Base-by-base conservation (phyloP, 92 coral and sea anemone species). In the Bergia sp. region DNA sequence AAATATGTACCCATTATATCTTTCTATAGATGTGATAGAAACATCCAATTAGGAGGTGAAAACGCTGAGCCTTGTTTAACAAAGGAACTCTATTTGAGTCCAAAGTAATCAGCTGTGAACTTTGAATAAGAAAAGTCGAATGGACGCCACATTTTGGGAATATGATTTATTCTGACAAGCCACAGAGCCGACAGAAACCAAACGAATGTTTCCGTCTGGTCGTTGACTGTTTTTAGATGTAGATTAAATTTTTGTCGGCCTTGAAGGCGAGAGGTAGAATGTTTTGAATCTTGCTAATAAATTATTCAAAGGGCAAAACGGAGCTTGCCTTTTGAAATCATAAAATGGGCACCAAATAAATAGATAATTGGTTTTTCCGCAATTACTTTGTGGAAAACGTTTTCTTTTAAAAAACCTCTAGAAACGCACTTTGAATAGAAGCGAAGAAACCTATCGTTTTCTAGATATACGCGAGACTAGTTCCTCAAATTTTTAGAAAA, bases 271-370 rank as follows among this genome's bases (percentile, higher is more conserved):
- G 43, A 45, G 21, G 10, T 58, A 71, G 79, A 71, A 20, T 82
- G 86, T 82, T 82, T 82, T 82, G 76, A 82, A 67, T 67, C 42
- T 42, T 6, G 39, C 79, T 84, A 69, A 84, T 84, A 50, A 69
- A 84, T 84, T 84, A 84, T 84, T 84, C 87, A 84, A 47, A 67
- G 64, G 4, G 36, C 87, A 84, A 47, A 84, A 69, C 87, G 78
- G 87, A 71, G 79, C 87, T 84, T 84, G 77, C 87, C 79, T 71
- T 84, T 67, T 84, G 87, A 84, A 67, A 84, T 84, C 77, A 71
- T 84, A 44, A 84, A 84, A 84, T 71, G 79, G 87, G 44, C 66
- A 40, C 74, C 78, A 65, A 83, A 69, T 69, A 69, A 69, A 83
- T 8, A 44, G 40, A 83, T 67, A 83, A 83, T 83, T 71, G 77